These are phyloP conservation scores for Gymnarchus niloticus DNA, from an alignment of 2,113 vertebrate genomes.

Conservation along the genomic window DNA sequence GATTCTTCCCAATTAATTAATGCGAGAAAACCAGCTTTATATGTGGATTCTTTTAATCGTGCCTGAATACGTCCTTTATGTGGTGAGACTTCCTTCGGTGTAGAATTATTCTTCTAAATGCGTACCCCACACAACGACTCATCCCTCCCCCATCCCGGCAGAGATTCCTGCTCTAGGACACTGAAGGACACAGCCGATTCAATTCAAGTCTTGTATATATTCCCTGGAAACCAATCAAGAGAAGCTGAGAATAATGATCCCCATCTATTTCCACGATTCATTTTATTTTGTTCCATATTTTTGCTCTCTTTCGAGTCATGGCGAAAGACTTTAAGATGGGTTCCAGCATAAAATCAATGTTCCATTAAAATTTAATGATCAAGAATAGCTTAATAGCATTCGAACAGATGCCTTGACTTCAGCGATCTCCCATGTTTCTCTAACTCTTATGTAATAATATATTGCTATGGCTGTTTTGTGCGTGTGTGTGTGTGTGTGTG, in stretches of 20 bases:
- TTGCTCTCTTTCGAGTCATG: constrained; percentile 54
- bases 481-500: background rate
- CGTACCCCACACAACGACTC: constrained; percentile 1
- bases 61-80: background rate
- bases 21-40: background rate
- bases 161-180: constrained; percentile 58
- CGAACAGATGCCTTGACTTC: constrained; percentile 63
- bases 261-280: constrained; percentile 58
- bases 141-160: constrained; percentile 40
- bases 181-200: constrained; percentile 60
- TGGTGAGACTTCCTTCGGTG: background rate
- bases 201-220: constrained; percentile 63
- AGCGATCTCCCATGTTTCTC: constrained; percentile 46
- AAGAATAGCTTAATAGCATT: constrained; percentile 64
- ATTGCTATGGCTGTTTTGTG: too few species aligned
- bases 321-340: constrained; percentile 49
- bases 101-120: constrained; percentile 10
- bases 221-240: constrained; percentile 66
- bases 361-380: constrained; percentile 72
- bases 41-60: background rate
- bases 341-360: constrained; percentile 72
- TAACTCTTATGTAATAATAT: constrained; percentile 46
- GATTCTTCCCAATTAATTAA: background rate
- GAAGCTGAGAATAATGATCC: constrained; percentile 62
- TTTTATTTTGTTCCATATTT: constrained; percentile 63